Conservation (phyloP, 2,113 vertebrate genomes). For the Tragelaphus imberbis region DNA sequence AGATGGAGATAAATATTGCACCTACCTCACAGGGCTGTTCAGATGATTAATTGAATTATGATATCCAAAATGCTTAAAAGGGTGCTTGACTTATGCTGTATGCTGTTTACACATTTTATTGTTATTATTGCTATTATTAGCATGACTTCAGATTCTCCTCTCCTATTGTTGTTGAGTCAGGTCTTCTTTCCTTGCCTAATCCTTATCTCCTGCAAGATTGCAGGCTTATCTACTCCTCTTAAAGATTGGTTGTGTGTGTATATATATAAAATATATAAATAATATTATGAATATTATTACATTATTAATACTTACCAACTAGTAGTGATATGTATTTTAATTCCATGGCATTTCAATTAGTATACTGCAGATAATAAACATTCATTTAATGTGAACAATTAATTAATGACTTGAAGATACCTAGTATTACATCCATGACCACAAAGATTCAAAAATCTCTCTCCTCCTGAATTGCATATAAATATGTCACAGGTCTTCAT, state of each 20-base stretch:
- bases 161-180: not conserved
- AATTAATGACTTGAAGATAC: slow-evolving; percentile 20
- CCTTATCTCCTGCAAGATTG: not conserved
- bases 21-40: not conserved
- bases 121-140: not conserved
- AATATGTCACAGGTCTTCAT: slow-evolving; percentile 37
- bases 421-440: not conserved
- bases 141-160: not conserved
- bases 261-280: not conserved
- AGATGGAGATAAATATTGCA: not conserved
- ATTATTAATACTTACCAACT: not conserved
- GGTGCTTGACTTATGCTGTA: not conserved
- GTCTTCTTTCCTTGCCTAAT: not conserved
- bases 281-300: not conserved
- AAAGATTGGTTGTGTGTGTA: not conserved
- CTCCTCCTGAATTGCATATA: not conserved
- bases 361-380: not conserved
- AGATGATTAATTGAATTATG: not conserved
- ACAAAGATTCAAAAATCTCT: not conserved
- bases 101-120: not conserved
- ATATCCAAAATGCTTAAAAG: not conserved
- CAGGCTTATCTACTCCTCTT: not conserved
- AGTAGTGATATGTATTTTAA: not conserved
- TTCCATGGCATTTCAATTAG: not conserved
- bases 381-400: slow-evolving; percentile 25